Evolutionary conservation across 2,888 invertebrate genomes (phyloP).

Genomic region (Agonopterix alstromeriana): DNA sequence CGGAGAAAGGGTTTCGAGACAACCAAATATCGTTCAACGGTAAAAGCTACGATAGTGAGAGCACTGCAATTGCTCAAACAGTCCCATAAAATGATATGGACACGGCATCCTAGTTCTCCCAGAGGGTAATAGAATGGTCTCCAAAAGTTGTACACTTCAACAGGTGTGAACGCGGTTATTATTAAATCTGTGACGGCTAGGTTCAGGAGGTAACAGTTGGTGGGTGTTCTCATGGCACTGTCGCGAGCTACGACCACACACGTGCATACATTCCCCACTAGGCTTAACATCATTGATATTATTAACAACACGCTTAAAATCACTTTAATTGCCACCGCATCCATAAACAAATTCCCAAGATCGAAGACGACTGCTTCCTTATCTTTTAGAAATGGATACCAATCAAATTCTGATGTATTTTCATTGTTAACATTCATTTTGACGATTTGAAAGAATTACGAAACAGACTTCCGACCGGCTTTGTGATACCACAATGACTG

Average conservation of each 20-base stretch:
- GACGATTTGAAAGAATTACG: too few relatives aligned
- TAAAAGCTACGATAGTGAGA: conserved; percentile 90
- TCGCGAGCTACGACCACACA: conserved; percentile 85
- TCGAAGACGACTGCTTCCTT: conserved; percentile 47
- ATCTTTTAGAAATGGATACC: conserved; percentile 48
- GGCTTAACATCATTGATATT: conserved; percentile 80
- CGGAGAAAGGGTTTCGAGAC: conserved; percentile 89
- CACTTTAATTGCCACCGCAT: conserved; percentile 57
- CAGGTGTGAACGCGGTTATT: conserved; percentile 83
- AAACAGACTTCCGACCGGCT: too few relatives aligned
- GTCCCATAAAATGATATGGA: conserved; percentile 86
- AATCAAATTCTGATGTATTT: conserved; percentile 35
- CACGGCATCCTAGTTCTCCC: conserved; percentile 85
- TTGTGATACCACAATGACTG: too few relatives aligned
- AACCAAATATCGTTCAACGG: conserved; percentile 90
- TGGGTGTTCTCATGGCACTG: conserved; percentile 87
- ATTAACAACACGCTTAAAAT: conserved; percentile 72
- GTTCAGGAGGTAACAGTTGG: conserved; percentile 88
- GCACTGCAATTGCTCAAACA: conserved; percentile 89
- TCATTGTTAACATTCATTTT: conserved; percentile 12
- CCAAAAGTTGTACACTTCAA: conserved; percentile 87
- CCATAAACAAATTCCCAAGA: conserved; percentile 26
- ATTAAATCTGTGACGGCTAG: conserved; percentile 85
- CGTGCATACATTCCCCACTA: conserved; percentile 85
- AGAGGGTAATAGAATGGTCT: conserved; percentile 84